Evolutionary conservation across 35 echinoderm and acorn worm species (phyloP), one percentile per base, ranked within the genome.

Genomic region (Strongylocentrotus purpuratus): DNA sequence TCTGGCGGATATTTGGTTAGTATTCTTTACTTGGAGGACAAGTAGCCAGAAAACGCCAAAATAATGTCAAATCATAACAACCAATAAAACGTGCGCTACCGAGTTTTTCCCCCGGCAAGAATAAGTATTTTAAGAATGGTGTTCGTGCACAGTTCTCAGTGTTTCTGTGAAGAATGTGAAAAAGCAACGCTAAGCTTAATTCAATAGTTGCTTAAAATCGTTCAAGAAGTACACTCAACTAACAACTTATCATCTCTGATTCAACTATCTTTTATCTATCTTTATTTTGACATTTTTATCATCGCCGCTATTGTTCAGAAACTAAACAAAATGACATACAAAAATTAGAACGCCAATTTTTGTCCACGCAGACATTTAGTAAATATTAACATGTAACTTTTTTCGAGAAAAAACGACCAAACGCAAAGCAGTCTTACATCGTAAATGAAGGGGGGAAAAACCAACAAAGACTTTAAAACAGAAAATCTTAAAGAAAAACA

Each of bases 1-100:
- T 78, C 65, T 78, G 65, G 22, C 65, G 65, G 65, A 78, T 78
- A 78, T 78, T 78, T 78, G 65, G 65, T 78, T 78, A 78, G 65
- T 78, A 78, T 78, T n/a, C 65, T 22, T 78, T 78, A 7, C 65
- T 78, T 78, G 20, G 5, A 22, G 22, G 65, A 78, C 65, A 78
- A 78, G n/a, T 28, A 78, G 22, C 22, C 25, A 78, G 20, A n/a
- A 78, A 78, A 78, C 0, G 22, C 22, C 65, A 78, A 78, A 78
- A 78, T 25, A 78, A 78, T 7, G 20, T 78, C 65, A 22, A 28
- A 22, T 4, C 20, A 78, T 78, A 28, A 28, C 22, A 78, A 78
- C 25, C 65, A 78, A 78, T 78, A 78, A 78, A 28, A 78, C 65
- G 65, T 78, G 65, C 65, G 25, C 22, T 28, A 22, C 22, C 18